These are phyloP conservation scores for Lamellibrachia luymesi DNA, from an alignment of 1,140 invertebrate genomes.

Conservation along the genomic window DNA sequence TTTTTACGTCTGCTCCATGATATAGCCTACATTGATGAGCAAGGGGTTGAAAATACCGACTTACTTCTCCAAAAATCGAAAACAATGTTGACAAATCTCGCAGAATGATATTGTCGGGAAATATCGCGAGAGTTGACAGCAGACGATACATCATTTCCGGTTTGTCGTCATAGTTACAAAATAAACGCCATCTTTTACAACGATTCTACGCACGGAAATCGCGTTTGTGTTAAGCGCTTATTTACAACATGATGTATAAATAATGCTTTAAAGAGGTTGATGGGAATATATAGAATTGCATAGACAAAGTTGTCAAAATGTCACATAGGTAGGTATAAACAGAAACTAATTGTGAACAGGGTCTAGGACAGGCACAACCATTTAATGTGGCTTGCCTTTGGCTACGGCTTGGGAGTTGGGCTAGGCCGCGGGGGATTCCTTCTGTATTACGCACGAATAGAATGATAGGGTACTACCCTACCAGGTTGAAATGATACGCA, in stretches of 20 bases:
- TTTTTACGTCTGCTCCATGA: neutral
- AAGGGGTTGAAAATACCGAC: neutral
- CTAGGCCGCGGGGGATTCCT: too few relatives aligned
- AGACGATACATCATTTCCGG: neutral
- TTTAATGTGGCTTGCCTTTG: too few relatives aligned
- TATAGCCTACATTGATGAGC: neutral
- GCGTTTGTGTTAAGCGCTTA: neutral
- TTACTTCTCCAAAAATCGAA: neutral
- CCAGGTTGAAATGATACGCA: too few relatives aligned
- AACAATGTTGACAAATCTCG: neutral
- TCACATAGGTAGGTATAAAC: neutral
- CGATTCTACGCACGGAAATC: neutral
- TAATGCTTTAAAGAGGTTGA: neutral
- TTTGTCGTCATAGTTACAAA: neutral
- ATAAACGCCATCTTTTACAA: neutral
- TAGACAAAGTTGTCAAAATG: neutral
- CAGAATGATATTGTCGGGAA: neutral
- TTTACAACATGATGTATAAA: neutral
- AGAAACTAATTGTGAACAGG: too few relatives aligned
- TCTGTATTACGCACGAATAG: too few relatives aligned
- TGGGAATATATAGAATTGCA: neutral
- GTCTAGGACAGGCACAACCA: too few relatives aligned
- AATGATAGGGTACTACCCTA: too few relatives aligned
- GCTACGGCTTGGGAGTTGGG: too few relatives aligned
- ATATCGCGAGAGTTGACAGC: neutral